Evolutionary conservation across 2,888 invertebrate species (phyloP).

Genomic region (Megastigmus dorsalis): DNA sequence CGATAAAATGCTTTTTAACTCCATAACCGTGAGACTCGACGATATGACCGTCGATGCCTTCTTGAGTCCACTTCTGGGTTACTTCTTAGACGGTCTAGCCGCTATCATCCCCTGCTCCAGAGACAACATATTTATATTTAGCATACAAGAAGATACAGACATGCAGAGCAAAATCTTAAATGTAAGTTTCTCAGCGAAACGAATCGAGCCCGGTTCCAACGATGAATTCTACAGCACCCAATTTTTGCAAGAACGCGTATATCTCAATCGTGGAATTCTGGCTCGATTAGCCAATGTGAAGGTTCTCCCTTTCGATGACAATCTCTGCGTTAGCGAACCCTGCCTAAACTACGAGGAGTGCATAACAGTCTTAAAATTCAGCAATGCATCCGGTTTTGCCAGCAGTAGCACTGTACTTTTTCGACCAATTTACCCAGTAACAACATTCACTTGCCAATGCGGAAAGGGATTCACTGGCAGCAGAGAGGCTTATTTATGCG

Average conservation of each 20-base stretch:
- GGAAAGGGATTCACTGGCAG: conserved; percentile 94
- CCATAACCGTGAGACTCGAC: conserved; percentile 93
- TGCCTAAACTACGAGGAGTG: conserved; percentile 96
- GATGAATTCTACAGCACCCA: conserved; percentile 89
- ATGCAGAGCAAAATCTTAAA: conserved; percentile 91
- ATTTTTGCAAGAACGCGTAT: conserved; percentile 94
- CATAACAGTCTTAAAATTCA: conserved; percentile 91
- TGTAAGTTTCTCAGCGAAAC: conserved; percentile 92
- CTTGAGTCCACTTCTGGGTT: conserved; percentile 89
- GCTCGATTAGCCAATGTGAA: conserved; percentile 92
- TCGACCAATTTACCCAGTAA: conserved; percentile 94
- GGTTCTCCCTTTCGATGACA: conserved; percentile 96
- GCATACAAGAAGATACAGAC: conserved; percentile 93
- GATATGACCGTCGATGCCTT: conserved; percentile 96
- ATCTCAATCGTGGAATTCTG: conserved; percentile 90
- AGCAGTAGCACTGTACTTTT: conserved; percentile 92
- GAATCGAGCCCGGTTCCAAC: conserved; percentile 85
- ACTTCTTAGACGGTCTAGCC: conserved; percentile 92
- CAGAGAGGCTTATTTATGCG: conserved; percentile 92
- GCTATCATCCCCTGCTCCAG: conserved; percentile 94
- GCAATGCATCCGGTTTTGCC: conserved; percentile 93
- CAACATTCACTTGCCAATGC: conserved; percentile 94
- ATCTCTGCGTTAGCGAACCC: conserved; percentile 95
- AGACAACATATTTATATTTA: conserved; percentile 94
- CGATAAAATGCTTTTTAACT: conserved; percentile 94